phyloP scores from a whole-genome alignment of 2,888 invertebrate species.

The Parnassius smintheus region DNA sequence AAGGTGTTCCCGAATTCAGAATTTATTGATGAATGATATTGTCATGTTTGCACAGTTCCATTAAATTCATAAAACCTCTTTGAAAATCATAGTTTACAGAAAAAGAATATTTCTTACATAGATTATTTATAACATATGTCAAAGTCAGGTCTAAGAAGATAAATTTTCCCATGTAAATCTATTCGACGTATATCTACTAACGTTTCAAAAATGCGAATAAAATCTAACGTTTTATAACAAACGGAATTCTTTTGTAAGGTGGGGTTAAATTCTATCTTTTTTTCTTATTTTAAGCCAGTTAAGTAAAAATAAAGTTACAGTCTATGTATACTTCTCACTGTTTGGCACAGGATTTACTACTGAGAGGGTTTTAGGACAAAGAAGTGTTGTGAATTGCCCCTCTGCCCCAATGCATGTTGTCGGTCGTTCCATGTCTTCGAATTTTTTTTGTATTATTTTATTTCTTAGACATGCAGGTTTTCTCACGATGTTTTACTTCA shows the following conservation, averaged over 20 bases:
- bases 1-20: too few relatives aligned
- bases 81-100: too few relatives aligned
- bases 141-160: conserved; percentile 32
- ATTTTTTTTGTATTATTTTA: too few relatives aligned
- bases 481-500: too few relatives aligned
- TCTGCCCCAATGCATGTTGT: too few relatives aligned
- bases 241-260: conserved; percentile 12
- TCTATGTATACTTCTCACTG: too few relatives aligned
- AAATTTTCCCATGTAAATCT: conserved; percentile 38
- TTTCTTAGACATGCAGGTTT: too few relatives aligned
- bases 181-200: conserved; percentile 16
- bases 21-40: too few relatives aligned
- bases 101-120: conserved; percentile 1
- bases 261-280: conserved; percentile 3
- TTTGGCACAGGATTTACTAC: neutral
- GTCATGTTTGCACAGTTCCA: too few relatives aligned
- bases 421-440: too few relatives aligned
- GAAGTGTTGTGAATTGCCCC: too few relatives aligned
- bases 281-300: neutral
- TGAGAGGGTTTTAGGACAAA: neutral
- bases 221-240: conserved; percentile 15
- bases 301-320: neutral
- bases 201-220: conserved; percentile 22
- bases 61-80: too few relatives aligned
- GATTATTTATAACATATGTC: conserved; percentile 18